These are phyloP conservation scores for Apantesis nais DNA, from an alignment of 2,888 invertebrate genomes.

Conservation along the genomic window DNA sequence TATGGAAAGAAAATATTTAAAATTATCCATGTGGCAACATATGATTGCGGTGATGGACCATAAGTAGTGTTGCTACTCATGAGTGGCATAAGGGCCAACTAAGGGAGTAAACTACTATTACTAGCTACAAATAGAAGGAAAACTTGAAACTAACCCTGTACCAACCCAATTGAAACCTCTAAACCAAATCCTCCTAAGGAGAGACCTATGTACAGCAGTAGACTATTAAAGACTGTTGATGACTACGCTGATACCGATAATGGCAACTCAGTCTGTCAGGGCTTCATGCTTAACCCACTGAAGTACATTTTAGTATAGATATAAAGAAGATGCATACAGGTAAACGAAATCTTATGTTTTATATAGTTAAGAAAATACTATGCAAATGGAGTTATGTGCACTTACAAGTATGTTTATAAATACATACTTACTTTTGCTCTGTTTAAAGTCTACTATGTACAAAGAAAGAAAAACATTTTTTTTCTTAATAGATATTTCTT, in stretches of 20 bases:
- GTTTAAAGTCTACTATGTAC: background rate
- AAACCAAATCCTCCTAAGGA: no score
- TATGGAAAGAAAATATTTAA: background rate
- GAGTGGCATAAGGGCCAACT: no score
- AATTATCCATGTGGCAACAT: background rate
- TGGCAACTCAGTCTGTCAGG: background rate
- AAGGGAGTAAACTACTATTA: no score
- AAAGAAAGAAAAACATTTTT: background rate
- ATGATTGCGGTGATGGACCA: background rate
- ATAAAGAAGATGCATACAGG: no score
- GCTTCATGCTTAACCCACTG: no score
- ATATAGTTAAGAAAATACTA: no score
- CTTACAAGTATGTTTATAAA: background rate
- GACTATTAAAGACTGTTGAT: background rate
- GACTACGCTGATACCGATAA: background rate
- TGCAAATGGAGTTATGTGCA: background rate
- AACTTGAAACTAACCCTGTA: no score
- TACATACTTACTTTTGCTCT: background rate
- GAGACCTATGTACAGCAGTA: no score
- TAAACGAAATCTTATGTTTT: no score
- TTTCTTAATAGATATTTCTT: background rate
- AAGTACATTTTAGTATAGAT: background rate
- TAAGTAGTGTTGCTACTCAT: background rate
- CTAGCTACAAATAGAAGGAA: no score
- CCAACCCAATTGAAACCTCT: no score